These are phyloP conservation scores for Antheraea mylitta DNA, from an alignment of 1,140 invertebrate genomes.

Conservation along the genomic window DNA sequence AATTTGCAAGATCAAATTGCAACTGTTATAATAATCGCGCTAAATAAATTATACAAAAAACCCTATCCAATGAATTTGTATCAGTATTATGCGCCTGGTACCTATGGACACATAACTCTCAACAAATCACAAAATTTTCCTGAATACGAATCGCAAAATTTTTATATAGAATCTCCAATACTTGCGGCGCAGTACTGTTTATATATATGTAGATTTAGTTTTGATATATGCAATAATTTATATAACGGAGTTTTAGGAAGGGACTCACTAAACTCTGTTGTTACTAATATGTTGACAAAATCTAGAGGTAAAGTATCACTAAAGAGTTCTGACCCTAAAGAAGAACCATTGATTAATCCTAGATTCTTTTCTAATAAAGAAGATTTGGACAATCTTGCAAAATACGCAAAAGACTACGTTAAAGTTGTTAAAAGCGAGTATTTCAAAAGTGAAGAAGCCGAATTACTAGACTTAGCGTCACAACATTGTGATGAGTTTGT, in stretches of 20 bases:
- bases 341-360: background rate
- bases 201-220: background rate
- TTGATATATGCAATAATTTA: background rate
- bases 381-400: slow-evolving; percentile 6
- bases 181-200: background rate
- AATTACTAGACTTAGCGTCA: background rate
- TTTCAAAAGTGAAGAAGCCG: slow-evolving; percentile 3
- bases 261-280: background rate
- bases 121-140: background rate
- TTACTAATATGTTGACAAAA: background rate
- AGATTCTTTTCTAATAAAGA: background rate
- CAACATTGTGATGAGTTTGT: background rate
- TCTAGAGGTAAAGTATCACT: background rate
- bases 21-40: background rate
- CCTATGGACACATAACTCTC: background rate
- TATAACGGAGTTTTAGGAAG: background rate
- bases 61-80: background rate
- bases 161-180: background rate
- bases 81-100: background rate
- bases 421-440: background rate
- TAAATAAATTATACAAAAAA: background rate
- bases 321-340: background rate
- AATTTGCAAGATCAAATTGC: slow-evolving; percentile 6
- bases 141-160: background rate
- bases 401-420: slow-evolving; percentile 10